Base-by-base conservation (phyloP, 2,888 invertebrate genomes). In the Unio delphinus region DNA sequence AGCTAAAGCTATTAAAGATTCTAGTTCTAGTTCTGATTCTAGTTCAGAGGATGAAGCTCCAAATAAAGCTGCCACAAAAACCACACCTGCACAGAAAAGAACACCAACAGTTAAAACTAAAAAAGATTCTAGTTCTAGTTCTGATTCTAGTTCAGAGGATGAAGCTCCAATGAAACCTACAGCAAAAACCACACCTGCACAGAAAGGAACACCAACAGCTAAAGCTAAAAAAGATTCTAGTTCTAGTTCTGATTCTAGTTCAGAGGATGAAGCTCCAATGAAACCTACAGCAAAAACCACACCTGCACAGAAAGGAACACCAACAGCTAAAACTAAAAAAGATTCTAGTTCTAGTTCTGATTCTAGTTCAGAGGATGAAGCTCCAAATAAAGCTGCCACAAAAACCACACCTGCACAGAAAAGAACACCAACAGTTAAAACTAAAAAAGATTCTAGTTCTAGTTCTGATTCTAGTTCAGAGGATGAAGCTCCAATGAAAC, bases 341-440 rank as follows among this genome's bases (percentile, higher is more conserved):
- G 45, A 45, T 11, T 45, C 45, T 1, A 45, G 45, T 45, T 45
- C 45, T 45, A 76, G 77, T 70, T 69, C 72, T 59, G 80, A 79
- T 63, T 74, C 76, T 18, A 74, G 72, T 67, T 70, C 73, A 17
- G 70, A 71, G 54, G 74, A 70, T 56, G 72, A 71, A 59, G 67
- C 56, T 8, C 55, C 60, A 20, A 64, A 65, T 5, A 74, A 70
- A 26, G 34, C 66, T n/a, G 26, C 65, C 0, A 18, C 60, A 26
- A 70, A 72, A 61, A 34, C 55, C 28, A 45, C 62, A 23, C 61
- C 64, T 17, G 57, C 68, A 26, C 61, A 64, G 55, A 68, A 57
- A 54, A 15, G 67, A 26, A 71, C 73, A 56, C 64, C 68, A 68
- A 65, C 68, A 60, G 28, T 62, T 26, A 56, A 63, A 61, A n/a